phyloP scores from a whole-genome alignment of 2,888 invertebrate species.

The Dexiosoma caninum region DNA sequence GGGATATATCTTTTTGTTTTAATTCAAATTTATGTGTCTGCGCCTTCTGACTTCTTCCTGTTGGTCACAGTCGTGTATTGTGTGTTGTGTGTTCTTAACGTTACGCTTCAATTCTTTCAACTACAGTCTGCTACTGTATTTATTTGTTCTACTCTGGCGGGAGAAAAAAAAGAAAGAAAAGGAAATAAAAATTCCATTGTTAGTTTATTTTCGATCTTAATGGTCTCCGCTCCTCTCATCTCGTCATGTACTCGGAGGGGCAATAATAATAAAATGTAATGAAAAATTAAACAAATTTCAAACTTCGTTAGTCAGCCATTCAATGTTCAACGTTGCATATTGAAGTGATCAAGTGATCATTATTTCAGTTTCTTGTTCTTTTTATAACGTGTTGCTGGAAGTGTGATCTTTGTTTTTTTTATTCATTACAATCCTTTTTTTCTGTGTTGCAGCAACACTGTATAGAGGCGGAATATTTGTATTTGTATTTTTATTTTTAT shows the following conservation, averaged over 20 bases:
- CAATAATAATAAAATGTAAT: conserved; percentile 46
- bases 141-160: conserved; percentile 28
- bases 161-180: background rate
- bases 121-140: conserved; percentile 31
- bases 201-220: conserved; percentile 50
- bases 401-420: conserved; percentile 21
- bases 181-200: conserved; percentile 48
- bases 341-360: conserved; percentile 51
- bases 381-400: conserved; percentile 15
- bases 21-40: conserved; percentile 40
- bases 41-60: background rate
- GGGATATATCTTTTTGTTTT: background rate
- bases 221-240: conserved; percentile 41
- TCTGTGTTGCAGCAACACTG: conserved; percentile 16
- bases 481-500: background rate
- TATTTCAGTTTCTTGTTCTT: conserved; percentile 43
- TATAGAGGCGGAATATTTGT: conserved; percentile 35
- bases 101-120: conserved; percentile 41
- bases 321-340: conserved; percentile 1
- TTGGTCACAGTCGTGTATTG: conserved; percentile 9
- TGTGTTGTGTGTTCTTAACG: conserved; percentile 20
- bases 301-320: conserved; percentile 57
- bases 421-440: background rate
- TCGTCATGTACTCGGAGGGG: conserved; percentile 13
- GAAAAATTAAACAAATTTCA: conserved; percentile 54